A percentile compares a stretch with the other conserved stretches of the same genome.
Evolutionary conservation across 2,113 vertebrate genomes (phyloP).

Genomic region (Nymphicus hollandicus): DNA sequence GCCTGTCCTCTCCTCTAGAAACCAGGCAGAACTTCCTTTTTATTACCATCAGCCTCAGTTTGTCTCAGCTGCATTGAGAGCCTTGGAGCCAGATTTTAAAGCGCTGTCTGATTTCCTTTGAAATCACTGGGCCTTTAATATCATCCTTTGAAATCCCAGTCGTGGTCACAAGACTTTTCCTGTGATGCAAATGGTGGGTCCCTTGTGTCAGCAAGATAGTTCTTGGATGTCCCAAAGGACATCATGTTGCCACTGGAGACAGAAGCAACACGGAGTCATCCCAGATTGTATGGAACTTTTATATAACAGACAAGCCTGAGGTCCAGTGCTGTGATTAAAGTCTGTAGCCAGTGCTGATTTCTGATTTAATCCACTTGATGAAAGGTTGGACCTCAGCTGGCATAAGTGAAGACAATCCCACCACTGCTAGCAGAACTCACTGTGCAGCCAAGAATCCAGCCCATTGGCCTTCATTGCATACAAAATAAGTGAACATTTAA

Average conservation of each 20-base stretch:
- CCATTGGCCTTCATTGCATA: neutral
- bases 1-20: neutral
- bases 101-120: neutral
- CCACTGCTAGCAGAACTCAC: neutral
- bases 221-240: neutral
- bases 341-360: neutral
- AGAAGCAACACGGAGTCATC: neutral
- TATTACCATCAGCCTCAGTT: neutral
- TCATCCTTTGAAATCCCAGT: neutral
- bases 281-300: neutral
- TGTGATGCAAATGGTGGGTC: neutral
- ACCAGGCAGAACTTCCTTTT: neutral
- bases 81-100: neutral
- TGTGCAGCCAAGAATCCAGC: neutral
- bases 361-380: neutral
- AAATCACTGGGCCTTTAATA: neutral
- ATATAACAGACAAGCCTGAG: neutral
- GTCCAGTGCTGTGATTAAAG: neutral
- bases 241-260: neutral
- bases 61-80: neutral
- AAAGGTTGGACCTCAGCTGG: neutral
- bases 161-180: neutral
- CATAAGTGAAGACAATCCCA: neutral
- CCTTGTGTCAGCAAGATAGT: rapidly evolving
- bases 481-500: neutral